Conservation (phyloP, 2,888 invertebrate genomes). For the Tiphia femorata region DNA sequence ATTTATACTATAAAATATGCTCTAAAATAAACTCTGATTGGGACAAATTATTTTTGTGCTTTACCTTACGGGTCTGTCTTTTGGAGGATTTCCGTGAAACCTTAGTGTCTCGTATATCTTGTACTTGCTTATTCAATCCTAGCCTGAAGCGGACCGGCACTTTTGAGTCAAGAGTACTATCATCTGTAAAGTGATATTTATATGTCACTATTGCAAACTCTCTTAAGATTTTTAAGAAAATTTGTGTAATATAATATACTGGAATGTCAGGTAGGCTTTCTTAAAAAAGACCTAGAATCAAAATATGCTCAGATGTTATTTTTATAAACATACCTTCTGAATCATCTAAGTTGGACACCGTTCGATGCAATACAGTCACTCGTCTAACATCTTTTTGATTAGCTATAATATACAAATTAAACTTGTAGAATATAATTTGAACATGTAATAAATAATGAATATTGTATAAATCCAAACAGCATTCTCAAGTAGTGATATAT, state of each 20-base stretch:
- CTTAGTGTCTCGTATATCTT: conserved; percentile 57
- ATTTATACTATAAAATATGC: conserved; percentile 44
- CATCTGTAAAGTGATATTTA: conserved; percentile 41
- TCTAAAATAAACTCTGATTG: conserved; percentile 53
- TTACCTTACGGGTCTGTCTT: conserved; percentile 63
- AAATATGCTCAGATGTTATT: too few species aligned
- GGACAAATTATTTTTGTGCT: conserved; percentile 59
- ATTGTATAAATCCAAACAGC: background rate
- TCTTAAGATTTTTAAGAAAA: too few species aligned
- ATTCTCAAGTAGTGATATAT: background rate
- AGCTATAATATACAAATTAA: conserved; percentile 31
- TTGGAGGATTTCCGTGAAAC: conserved; percentile 57
- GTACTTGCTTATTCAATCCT: conserved; percentile 56
- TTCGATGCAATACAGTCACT: conserved; percentile 58
- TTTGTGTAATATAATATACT: background rate
- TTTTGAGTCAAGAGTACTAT: conserved; percentile 53
- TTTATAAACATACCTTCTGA: conserved; percentile 51
- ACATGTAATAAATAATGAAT: background rate
- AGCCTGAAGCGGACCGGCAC: conserved; percentile 52
- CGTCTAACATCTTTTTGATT: conserved; percentile 59
- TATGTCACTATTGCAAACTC: background rate
- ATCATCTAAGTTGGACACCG: conserved; percentile 55
- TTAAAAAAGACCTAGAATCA: too few species aligned
- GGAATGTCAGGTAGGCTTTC: background rate
- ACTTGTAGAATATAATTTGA: background rate